These are phyloP conservation scores for Acanthococcus lagerstroemiae DNA, from an alignment of 2,888 invertebrate species.

Conservation along the genomic window DNA sequence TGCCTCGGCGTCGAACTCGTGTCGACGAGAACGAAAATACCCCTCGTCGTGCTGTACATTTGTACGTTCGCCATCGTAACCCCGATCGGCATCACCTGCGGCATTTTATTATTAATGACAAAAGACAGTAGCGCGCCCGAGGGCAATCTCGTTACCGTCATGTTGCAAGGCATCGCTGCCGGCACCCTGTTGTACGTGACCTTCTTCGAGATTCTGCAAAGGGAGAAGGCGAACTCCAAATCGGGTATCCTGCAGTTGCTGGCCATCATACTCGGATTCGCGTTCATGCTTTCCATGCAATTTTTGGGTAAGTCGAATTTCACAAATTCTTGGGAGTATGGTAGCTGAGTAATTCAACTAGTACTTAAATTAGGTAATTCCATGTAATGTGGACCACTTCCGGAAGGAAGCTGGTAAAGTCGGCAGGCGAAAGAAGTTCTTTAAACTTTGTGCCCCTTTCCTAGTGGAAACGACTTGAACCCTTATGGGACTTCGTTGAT, in stretches of 20 bases:
- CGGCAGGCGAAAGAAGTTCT: too few species aligned
- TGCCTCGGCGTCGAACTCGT: slow-evolving; percentile 57
- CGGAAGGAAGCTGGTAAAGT: too few species aligned
- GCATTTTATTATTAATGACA: slow-evolving; percentile 47
- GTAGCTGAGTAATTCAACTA: too few species aligned
- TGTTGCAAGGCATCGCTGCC: slow-evolving; percentile 60
- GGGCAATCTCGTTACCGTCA: slow-evolving; percentile 46
- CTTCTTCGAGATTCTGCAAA: slow-evolving; percentile 68
- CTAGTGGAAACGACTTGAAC: too few species aligned
- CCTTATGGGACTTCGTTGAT: too few species aligned
- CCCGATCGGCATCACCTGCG: slow-evolving; percentile 56
- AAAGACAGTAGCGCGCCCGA: slow-evolving; percentile 41
- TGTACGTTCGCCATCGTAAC: slow-evolving; percentile 56
- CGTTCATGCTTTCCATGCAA: slow-evolving; percentile 47
- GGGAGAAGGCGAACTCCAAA: slow-evolving; percentile 52
- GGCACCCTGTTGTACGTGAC: slow-evolving; percentile 71
- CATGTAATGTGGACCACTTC: too few species aligned
- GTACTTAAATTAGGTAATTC: too few species aligned
- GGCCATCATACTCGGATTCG: slow-evolving; percentile 50
- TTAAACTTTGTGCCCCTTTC: too few species aligned
- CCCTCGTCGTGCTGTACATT: slow-evolving; percentile 48
- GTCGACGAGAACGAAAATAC: slow-evolving; percentile 45
- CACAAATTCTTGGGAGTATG: background rate
- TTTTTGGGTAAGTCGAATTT: slow-evolving; percentile 36
- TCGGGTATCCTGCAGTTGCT: slow-evolving; percentile 49